These are phyloP conservation scores for Ambastaia sidthimunki DNA, from an alignment of 2,797 vertebrate genomes.

Conservation along the genomic window DNA sequence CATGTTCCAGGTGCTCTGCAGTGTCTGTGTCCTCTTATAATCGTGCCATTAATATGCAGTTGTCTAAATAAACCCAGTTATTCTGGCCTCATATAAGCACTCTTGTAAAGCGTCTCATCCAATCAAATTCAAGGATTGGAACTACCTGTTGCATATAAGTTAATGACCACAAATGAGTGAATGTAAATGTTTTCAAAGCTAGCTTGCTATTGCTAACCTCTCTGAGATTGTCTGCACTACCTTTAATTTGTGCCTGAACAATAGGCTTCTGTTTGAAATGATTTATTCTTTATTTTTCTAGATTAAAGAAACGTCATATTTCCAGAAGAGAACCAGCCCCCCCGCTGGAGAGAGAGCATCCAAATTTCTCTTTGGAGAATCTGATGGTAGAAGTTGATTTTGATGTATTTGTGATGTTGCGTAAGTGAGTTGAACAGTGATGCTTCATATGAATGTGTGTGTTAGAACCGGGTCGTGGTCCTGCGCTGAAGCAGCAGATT, in stretches of 20 bases:
- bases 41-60: not conserved
- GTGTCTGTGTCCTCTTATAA: not conserved
- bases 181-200: too few species aligned
- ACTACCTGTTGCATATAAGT: too few species aligned
- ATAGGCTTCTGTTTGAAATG: not conserved
- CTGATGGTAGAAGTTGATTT: conserved; percentile 72
- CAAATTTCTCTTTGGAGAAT: conserved; percentile 74
- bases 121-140: too few species aligned
- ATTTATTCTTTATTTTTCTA: conserved; percentile 56
- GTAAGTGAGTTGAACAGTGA: not conserved
- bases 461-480: conserved; percentile 74
- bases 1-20: conserved; percentile 82
- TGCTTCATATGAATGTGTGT: not conserved
- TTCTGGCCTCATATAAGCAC: too few species aligned
- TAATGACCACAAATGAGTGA: too few species aligned
- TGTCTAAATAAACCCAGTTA: too few species aligned
- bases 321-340: conserved; percentile 81
- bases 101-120: too few species aligned
- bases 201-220: too few species aligned
- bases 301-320: conserved; percentile 86
- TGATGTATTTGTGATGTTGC: not conserved
- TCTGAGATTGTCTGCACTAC: too few species aligned
- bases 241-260: too few species aligned
- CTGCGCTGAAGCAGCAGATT: conserved; percentile 79
- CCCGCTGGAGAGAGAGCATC: conserved; percentile 76